Evolutionary conservation across 2,888 invertebrate species (phyloP).

Genomic region (Priocnemis perturbator): DNA sequence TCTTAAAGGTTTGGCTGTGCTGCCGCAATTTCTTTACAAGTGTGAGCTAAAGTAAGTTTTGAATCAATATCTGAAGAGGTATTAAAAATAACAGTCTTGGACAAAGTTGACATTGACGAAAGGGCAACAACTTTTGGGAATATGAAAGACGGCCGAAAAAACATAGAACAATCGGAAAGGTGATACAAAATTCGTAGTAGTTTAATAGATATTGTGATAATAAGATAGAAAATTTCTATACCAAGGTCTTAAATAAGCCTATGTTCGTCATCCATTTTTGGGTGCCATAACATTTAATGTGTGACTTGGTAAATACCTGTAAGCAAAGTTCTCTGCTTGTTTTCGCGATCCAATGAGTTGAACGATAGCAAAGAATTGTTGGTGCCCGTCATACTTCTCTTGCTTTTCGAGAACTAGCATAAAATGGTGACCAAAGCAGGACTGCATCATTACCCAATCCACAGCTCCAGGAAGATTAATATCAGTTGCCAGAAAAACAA

Average conservation of each 20-base stretch:
- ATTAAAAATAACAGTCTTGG: too few relatives aligned
- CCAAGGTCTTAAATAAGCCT: not conserved
- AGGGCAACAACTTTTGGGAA: too few relatives aligned
- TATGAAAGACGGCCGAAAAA: too few relatives aligned
- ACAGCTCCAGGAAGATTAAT: conserved; percentile 99
- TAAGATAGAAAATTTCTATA: not conserved
- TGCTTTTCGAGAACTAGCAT: conserved; percentile 99
- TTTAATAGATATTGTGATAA: not conserved
- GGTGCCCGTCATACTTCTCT: conserved; percentile 97
- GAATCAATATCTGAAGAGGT: too few relatives aligned
- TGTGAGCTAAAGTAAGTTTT: too few relatives aligned
- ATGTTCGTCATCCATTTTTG: too few relatives aligned
- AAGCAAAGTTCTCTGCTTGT: conserved; percentile 99
- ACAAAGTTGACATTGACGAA: too few relatives aligned
- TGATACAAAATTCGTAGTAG: too few relatives aligned
- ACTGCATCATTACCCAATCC: conserved; percentile 99
- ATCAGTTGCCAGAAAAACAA: conserved; percentile 99
- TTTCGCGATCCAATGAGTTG: conserved; percentile 99
- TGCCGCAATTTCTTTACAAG: too few relatives aligned
- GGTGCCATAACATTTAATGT: not conserved
- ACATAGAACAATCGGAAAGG: too few relatives aligned
- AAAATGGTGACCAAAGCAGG: conserved; percentile 99
- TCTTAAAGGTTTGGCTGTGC: too few relatives aligned
- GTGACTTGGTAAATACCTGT: conserved; percentile 79
- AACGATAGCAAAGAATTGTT: conserved; percentile 98